phyloP scores from a whole-genome alignment of 2,888 invertebrate species.

The Dione juno region DNA sequence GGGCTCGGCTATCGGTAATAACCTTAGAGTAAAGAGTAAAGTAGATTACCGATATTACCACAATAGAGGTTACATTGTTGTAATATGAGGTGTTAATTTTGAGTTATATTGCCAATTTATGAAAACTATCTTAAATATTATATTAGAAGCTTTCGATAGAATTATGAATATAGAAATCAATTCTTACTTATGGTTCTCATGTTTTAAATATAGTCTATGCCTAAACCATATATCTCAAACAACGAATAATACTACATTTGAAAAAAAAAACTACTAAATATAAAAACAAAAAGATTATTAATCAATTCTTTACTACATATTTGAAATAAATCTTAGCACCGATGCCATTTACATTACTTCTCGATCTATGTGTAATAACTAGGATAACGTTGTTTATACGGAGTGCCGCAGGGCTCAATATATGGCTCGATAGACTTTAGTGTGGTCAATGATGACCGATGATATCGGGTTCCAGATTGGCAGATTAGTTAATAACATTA shows the following conservation, averaged over 20 bases:
- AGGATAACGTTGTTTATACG: slow-evolving; percentile 41
- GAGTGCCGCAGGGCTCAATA: slow-evolving; percentile 42
- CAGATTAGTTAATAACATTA: slow-evolving; percentile 30
- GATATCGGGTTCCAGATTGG: slow-evolving; percentile 34
- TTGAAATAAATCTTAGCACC: background rate
- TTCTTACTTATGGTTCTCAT: too few relatives aligned
- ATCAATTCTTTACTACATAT: too few relatives aligned
- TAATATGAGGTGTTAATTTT: slow-evolving; percentile 1
- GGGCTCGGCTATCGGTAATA: slow-evolving; percentile 45
- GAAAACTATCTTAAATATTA: background rate
- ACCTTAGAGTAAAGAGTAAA: slow-evolving; percentile 28
- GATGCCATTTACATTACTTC: slow-evolving; percentile 18
- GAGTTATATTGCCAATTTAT: background rate
- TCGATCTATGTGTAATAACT: slow-evolving; percentile 25
- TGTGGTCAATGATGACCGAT: slow-evolving; percentile 43
- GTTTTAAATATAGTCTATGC: too few relatives aligned
- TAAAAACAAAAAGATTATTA: background rate
- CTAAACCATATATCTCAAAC: too few relatives aligned
- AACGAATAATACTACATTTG: too few relatives aligned
- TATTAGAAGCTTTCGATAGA: too few relatives aligned
- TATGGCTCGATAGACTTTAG: slow-evolving; percentile 41
- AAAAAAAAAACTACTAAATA: too few relatives aligned
- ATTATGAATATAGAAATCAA: too few relatives aligned
- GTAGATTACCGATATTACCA: slow-evolving; percentile 11
- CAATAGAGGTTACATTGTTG: background rate